phyloP scores from a whole-genome alignment of 2,888 invertebrate genomes.

The Ramazzottius varieornatus region DNA sequence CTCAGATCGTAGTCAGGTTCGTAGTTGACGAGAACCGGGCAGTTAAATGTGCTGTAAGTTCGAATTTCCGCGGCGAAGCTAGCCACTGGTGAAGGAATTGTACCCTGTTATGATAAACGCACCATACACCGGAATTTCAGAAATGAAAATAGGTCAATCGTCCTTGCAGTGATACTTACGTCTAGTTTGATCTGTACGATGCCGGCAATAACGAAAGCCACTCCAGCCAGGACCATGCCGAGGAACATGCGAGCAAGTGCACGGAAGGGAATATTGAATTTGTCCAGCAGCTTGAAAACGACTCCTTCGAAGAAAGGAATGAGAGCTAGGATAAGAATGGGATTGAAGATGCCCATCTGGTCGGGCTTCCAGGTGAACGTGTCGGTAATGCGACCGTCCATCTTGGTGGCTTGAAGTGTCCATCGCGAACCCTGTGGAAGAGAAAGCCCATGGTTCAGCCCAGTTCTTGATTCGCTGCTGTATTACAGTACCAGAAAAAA shows the following conservation, averaged over 20 bases:
- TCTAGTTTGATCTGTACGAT: slow-evolving; percentile 49
- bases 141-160: not conserved
- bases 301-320: slow-evolving; percentile 26
- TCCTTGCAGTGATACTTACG: slow-evolving; percentile 24
- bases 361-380: slow-evolving; percentile 20
- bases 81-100: not conserved
- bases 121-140: too few relatives aligned
- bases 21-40: not conserved
- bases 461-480: too few relatives aligned
- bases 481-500: too few relatives aligned
- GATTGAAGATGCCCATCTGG: slow-evolving; percentile 25
- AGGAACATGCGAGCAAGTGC: slow-evolving; percentile 61
- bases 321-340: slow-evolving; percentile 23
- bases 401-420: slow-evolving; percentile 24
- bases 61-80: not conserved
- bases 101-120: too few relatives aligned
- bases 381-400: slow-evolving; percentile 21
- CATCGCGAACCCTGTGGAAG: slow-evolving; percentile 21
- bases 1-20: too few relatives aligned
- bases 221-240: slow-evolving; percentile 58
- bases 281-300: slow-evolving; percentile 23
- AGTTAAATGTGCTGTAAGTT: not conserved
- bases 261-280: slow-evolving; percentile 25
- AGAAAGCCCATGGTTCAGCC: too few relatives aligned
- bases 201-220: slow-evolving; percentile 63